These are phyloP conservation scores for Orthosia cruda DNA, from an alignment of 2,888 invertebrate genomes.

Conservation along the genomic window DNA sequence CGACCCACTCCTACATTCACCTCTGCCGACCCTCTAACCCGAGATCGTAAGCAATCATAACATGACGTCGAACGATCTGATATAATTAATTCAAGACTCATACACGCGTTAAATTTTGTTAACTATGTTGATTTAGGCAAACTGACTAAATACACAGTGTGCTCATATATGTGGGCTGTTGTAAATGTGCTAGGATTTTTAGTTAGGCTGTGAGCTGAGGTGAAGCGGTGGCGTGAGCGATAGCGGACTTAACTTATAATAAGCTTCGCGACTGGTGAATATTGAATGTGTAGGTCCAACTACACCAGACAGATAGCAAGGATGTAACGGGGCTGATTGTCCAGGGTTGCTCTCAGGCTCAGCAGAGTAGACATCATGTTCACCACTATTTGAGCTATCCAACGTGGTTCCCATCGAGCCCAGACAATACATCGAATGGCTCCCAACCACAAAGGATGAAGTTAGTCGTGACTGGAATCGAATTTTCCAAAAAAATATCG, in stretches of 20 bases:
- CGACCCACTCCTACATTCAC: too few species aligned
- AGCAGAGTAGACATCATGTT: too few species aligned
- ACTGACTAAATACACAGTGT: slow-evolving; percentile 57
- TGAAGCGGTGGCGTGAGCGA: background rate
- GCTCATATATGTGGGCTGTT: slow-evolving; percentile 36
- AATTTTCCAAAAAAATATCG: too few species aligned
- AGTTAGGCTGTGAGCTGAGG: background rate
- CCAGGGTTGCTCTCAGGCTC: too few species aligned
- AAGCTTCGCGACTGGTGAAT: background rate
- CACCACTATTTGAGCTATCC: too few species aligned
- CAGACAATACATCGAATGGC: too few species aligned
- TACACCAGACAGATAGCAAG: too few species aligned
- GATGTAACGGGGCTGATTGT: too few species aligned
- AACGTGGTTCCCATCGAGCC: too few species aligned
- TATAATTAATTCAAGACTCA: slow-evolving; percentile 65
- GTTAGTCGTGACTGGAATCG: too few species aligned
- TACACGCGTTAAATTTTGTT: slow-evolving; percentile 61
- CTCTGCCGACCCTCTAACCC: slow-evolving; percentile 12
- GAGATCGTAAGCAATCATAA: slow-evolving; percentile 52
- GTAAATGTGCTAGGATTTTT: slow-evolving; percentile 31
- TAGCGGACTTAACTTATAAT: background rate
- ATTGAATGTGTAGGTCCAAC: too few species aligned
- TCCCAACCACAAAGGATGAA: too few species aligned
- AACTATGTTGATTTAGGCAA: slow-evolving; percentile 67
- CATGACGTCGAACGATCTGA: slow-evolving; percentile 56